A percentile compares a stretch with the other conserved stretches of the same genome.
Conservation (phyloP, 2,113 vertebrate species). For the Grus americana region DNA sequence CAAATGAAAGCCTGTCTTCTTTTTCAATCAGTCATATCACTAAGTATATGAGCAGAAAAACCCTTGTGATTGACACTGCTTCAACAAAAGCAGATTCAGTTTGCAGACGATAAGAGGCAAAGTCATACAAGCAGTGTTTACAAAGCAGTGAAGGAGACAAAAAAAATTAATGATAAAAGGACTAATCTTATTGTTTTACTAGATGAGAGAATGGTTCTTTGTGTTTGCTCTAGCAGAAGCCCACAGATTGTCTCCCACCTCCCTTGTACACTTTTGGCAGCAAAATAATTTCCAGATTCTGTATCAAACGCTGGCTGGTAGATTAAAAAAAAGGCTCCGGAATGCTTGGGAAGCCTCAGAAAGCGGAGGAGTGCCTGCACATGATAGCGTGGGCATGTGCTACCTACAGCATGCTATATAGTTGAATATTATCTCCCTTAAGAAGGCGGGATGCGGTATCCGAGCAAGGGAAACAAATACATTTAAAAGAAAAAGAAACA, state of each 20-base stretch:
- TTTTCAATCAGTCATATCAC: slow-evolving; percentile 65
- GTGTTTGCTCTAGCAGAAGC: slow-evolving; percentile 73
- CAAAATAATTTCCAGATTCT: slow-evolving; percentile 71
- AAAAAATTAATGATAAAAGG: slow-evolving; percentile 77
- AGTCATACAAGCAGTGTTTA: slow-evolving; percentile 79
- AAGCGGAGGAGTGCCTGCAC: background rate
- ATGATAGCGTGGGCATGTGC: background rate
- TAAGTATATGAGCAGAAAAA: slow-evolving; percentile 66
- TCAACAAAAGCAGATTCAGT: slow-evolving; percentile 77
- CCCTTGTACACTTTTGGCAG: slow-evolving; percentile 63
- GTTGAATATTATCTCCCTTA: slow-evolving; percentile 15
- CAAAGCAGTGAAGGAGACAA: slow-evolving; percentile 72
- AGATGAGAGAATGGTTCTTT: slow-evolving; percentile 72
- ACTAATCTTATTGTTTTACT: slow-evolving; percentile 79
- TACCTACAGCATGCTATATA: background rate
- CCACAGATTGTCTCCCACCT: slow-evolving; percentile 37
- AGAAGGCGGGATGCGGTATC: background rate
- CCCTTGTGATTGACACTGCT: slow-evolving; percentile 74
- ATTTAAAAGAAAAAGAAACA: background rate
- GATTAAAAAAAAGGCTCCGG: slow-evolving; percentile 40
- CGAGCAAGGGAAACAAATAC: background rate
- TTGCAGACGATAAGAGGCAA: slow-evolving; percentile 77
- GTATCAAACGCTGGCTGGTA: slow-evolving; percentile 19
- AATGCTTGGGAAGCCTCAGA: slow-evolving; percentile 52
- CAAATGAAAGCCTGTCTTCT: slow-evolving; percentile 69